Percentiles rank a stretch among this genome's conserved stretches.
Conservation (phyloP, 2,888 invertebrate genomes). For the Blastobasis lacticolella region DNA sequence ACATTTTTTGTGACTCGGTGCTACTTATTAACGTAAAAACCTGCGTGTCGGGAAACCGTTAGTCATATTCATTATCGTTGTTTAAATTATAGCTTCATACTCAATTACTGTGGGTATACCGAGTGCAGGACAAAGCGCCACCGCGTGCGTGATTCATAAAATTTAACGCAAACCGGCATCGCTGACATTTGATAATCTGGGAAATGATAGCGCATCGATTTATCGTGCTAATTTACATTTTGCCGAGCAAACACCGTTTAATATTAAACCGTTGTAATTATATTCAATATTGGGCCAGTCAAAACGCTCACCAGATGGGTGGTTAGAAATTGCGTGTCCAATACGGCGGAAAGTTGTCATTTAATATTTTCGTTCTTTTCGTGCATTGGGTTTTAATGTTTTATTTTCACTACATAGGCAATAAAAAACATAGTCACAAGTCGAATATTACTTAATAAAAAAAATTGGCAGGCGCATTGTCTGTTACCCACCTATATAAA, state of each 20-base stretch:
- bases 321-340: too few relatives aligned
- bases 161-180: slow-evolving; percentile 29
- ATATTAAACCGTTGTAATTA: not conserved
- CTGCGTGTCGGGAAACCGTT: slow-evolving; percentile 59
- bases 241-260: slow-evolving; percentile 18
- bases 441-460: too few relatives aligned
- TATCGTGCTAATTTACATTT: slow-evolving; percentile 29
- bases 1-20: slow-evolving; percentile 39
- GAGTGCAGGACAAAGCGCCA: slow-evolving; percentile 32
- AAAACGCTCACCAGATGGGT: not conserved
- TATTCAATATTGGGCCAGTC: not conserved
- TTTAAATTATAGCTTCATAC: slow-evolving; percentile 62
- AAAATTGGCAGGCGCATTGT: too few relatives aligned
- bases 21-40: slow-evolving; percentile 57
- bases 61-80: slow-evolving; percentile 64
- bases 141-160: slow-evolving; percentile 51
- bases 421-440: too few relatives aligned
- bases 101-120: slow-evolving; percentile 40
- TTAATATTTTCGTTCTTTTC: too few relatives aligned
- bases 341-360: too few relatives aligned
- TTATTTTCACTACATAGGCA: too few relatives aligned
- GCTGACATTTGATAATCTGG: slow-evolving; percentile 33
- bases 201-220: slow-evolving; percentile 34
- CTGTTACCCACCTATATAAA: too few relatives aligned
- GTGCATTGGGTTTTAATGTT: too few relatives aligned